These are phyloP conservation scores for Lasioglossum albipes DNA, from an alignment of 1,140 invertebrate species.

Conservation along the genomic window DNA sequence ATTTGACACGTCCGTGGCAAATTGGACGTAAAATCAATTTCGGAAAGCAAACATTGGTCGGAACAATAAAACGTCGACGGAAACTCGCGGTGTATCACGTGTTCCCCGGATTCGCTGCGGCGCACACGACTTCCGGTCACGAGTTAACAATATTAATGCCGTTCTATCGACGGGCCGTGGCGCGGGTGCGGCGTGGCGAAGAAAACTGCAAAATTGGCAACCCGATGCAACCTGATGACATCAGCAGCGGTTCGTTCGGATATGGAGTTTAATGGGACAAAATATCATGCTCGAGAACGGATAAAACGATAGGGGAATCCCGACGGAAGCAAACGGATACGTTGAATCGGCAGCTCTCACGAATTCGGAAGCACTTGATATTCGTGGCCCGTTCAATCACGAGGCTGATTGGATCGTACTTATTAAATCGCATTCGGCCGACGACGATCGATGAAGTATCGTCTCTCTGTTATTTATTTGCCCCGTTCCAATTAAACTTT, in stretches of 20 bases:
- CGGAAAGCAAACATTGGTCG: not conserved
- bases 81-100: not conserved
- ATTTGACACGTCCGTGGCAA: too few relatives aligned
- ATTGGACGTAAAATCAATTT: too few relatives aligned
- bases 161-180: not conserved
- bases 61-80: not conserved
- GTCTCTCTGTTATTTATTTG: slow-evolving; percentile 21
- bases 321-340: slow-evolving; percentile 8
- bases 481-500: slow-evolving; percentile 35
- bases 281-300: slow-evolving; percentile 49
- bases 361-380: slow-evolving; percentile 25
- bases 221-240: slow-evolving; percentile 53
- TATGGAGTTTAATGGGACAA: slow-evolving; percentile 59
- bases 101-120: not conserved
- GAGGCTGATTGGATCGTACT: slow-evolving; percentile 22
- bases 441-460: slow-evolving; percentile 1
- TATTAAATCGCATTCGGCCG: slow-evolving; percentile 19
- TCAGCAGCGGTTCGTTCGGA: slow-evolving; percentile 56
- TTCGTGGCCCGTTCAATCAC: slow-evolving; percentile 29
- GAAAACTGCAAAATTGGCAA: slow-evolving; percentile 63
- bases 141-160: slow-evolving; percentile 13
- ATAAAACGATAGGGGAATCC: slow-evolving; percentile 8
- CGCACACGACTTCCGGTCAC: slow-evolving; percentile 6
- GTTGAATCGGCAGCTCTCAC: not conserved
- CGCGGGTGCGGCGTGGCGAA: not conserved